Conservation (phyloP, 2,113 vertebrate genomes). For the Rana temporaria region DNA sequence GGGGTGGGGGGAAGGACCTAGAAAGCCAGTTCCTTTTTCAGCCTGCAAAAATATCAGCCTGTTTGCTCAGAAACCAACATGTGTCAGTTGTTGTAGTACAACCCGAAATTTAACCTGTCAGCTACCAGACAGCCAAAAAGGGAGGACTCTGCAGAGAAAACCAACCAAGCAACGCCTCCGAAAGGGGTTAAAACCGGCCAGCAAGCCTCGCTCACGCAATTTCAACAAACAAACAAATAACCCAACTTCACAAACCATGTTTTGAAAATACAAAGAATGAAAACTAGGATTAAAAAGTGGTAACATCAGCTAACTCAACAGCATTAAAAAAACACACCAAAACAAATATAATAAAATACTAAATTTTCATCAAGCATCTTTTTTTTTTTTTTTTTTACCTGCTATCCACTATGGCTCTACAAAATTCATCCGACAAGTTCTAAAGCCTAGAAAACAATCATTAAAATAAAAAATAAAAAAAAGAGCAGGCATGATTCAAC, state of each 20-base stretch:
- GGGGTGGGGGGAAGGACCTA: neutral
- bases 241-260: neutral
- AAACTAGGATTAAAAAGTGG: neutral
- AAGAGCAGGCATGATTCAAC: neutral
- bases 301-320: neutral
- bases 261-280: neutral
- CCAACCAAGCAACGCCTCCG: too few species aligned
- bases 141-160: neutral
- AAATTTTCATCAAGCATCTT: too few species aligned
- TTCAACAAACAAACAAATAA: neutral
- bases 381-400: too few species aligned
- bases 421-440: neutral
- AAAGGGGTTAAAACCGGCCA: neutral
- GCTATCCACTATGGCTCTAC: too few species aligned
- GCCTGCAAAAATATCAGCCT: slow-evolving; percentile 18
- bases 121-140: neutral
- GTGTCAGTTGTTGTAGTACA: slow-evolving; percentile 40
- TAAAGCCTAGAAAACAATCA: neutral
- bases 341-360: too few species aligned
- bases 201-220: neutral
- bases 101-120: slow-evolving; percentile 14
- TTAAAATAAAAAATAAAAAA: too few species aligned
- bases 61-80: slow-evolving; percentile 43
- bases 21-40: slow-evolving; percentile 8
- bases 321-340: neutral